Conservation (phyloP, 1,140 invertebrate genomes). For the Wasmannia auropunctata region DNA sequence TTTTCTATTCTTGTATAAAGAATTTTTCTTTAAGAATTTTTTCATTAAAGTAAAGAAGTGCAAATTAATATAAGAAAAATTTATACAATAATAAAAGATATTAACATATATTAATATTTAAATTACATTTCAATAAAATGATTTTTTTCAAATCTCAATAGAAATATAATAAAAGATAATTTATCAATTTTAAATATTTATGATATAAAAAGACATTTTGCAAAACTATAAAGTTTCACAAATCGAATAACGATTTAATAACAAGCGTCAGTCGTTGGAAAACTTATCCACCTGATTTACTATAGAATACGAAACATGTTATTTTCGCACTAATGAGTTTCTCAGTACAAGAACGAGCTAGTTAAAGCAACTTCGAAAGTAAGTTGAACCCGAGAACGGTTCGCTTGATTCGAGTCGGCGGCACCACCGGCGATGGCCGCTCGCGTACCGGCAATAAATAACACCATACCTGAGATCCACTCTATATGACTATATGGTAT, state of each 20-base stretch:
- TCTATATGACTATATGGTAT: constrained; percentile 70
- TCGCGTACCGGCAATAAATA: constrained; percentile 79
- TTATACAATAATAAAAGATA: not conserved
- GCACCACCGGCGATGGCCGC: constrained; percentile 3
- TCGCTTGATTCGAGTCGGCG: constrained; percentile 54
- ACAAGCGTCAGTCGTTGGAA: not conserved
- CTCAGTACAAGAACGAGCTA: not conserved
- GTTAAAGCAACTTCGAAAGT: constrained; percentile 46
- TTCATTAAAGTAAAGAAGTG: not conserved
- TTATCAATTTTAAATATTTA: not conserved
- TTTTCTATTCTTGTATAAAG: not conserved
- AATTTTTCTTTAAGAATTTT: not conserved
- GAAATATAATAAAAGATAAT: not conserved
- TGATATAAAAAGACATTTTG: not conserved
- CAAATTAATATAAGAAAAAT: not conserved
- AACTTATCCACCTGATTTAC: not conserved
- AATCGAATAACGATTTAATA: not conserved
- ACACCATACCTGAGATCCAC: constrained; percentile 75
- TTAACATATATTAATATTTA: not conserved
- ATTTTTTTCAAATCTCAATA: not conserved
- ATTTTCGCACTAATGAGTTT: constrained; percentile 36
- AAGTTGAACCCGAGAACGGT: constrained; percentile 49
- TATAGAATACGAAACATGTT: not conserved
- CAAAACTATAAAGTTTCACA: not conserved
- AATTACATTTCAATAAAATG: not conserved